Evolutionary conservation across 2,113 vertebrate species (phyloP), one percentile per base, ranked within the genome.

Genomic region (Lipophrys pholis): DNA sequence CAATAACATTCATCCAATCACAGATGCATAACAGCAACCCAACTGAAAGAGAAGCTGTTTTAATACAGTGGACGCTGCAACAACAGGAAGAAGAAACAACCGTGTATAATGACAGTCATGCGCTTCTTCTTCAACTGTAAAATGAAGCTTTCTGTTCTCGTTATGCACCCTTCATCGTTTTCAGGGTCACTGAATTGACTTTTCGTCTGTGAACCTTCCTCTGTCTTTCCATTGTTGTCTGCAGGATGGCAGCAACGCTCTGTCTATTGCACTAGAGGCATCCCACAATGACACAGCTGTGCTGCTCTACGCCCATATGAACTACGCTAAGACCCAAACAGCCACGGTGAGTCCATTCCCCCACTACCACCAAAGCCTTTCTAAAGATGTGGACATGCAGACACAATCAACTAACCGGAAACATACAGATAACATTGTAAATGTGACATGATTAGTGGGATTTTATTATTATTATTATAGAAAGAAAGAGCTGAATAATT

Each of bases 221-320:
- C 45, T 48, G 45, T 3, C n/a, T 69, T n/a, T 49, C 41, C n/a
- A 53, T 35, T 45, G 11, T 15, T 56, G 15, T 63, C 62, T 80
- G 40, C 41, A 99, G 97, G 97, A 99, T 12, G 97, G 97, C 10
- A 98, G 97, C 69, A 96, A 96, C 0, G 97, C 97, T 0, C 90
- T 96, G 7, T 95, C 96, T 75, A 97, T 98, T 0, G 97, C 97
- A 0, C 81, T 97, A 87, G 97, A 98, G 82, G 96, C 97, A 0
- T 94, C 95, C 7, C 97, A 99, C 87, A 95, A 95, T 0, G 94
- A 97, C 88, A 97, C 98, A 0, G 97, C 97, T 0, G 82, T 95
- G n/a, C 87, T 99, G 53, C 93, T 99, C 51, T 94, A 96, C 0
- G 88, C 95, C 15, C 95, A 96, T 74, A 95, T 96, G 89, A 97